phyloP scores from a whole-genome alignment of 2,888 invertebrate species.

The Amphiduros pacificus region DNA sequence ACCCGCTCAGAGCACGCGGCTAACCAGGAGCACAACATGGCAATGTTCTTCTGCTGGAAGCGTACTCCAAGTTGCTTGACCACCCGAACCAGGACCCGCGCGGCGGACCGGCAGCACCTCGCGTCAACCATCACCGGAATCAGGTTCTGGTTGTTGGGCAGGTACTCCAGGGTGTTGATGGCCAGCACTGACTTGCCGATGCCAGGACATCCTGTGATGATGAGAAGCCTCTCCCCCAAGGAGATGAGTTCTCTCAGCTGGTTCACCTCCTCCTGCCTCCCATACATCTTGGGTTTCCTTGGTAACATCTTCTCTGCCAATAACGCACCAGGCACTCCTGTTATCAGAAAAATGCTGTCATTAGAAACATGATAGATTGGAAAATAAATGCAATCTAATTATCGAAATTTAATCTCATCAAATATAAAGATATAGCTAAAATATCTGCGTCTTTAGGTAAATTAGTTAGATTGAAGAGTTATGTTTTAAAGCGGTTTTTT shows the following conservation, averaged over 20 bases:
- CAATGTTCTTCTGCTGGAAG: conserved; percentile 16
- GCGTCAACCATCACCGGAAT: conserved; percentile 22
- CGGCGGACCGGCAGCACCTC: conserved; percentile 12
- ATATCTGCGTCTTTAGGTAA: too few species aligned
- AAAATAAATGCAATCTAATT: too few species aligned
- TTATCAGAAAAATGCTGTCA: too few species aligned
- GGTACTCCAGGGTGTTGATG: conserved; percentile 7
- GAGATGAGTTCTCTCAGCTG: conserved; percentile 23
- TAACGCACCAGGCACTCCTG: conserved; percentile 7
- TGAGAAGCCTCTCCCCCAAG: conserved; percentile 23
- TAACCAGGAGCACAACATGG: conserved; percentile 26
- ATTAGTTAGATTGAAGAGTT: too few species aligned
- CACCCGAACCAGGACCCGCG: conserved; percentile 13
- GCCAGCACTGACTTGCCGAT: conserved; percentile 28
- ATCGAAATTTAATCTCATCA: too few species aligned
- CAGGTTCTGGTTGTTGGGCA: conserved; percentile 10
- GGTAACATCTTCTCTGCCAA: conserved; percentile 3
- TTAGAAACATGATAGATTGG: too few species aligned
- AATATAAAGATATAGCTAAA: too few species aligned
- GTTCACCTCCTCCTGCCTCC: conserved; percentile 17
- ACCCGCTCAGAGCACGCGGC: conserved; percentile 25
- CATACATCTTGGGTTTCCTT: conserved; percentile 6
- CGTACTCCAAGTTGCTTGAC: conserved; percentile 20
- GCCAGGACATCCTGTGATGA: conserved; percentile 27
- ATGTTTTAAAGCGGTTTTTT: too few species aligned